phyloP scores from a whole-genome alignment of 2,113 vertebrate species.

The Campylomormyrus tamandua region DNA sequence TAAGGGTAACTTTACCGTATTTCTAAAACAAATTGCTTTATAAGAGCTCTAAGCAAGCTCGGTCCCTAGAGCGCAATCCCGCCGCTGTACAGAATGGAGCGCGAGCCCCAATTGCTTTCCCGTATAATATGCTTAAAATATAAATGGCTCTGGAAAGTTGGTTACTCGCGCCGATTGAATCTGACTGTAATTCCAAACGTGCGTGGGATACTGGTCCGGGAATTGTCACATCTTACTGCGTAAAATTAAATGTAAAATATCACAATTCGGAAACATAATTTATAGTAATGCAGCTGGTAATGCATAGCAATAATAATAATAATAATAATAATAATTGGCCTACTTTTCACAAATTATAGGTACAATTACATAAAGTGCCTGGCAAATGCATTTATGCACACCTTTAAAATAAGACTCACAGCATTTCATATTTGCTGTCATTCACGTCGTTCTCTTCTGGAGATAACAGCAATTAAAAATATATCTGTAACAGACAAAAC shows the following conservation, averaged over 20 bases:
- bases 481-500: background rate
- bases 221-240: background rate
- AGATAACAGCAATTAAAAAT: background rate
- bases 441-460: background rate
- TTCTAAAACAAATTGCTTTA: background rate
- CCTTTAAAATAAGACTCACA: background rate
- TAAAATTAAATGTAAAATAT: background rate
- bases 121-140: slow-evolving; percentile 1
- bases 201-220: background rate
- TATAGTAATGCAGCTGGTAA: background rate
- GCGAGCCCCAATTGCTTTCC: background rate
- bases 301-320: background rate
- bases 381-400: background rate
- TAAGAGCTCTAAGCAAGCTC: background rate
- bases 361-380: background rate
- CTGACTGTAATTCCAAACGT: background rate
- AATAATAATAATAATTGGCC: background rate
- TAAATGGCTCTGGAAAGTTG: background rate
- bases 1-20: slow-evolving; percentile 1
- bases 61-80: background rate
- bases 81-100: background rate
- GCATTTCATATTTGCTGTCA: background rate
- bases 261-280: background rate
- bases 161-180: background rate
- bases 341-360: background rate